Conservation (phyloP, 2,888 invertebrate species). For the Holacanthella duospinosa region DNA sequence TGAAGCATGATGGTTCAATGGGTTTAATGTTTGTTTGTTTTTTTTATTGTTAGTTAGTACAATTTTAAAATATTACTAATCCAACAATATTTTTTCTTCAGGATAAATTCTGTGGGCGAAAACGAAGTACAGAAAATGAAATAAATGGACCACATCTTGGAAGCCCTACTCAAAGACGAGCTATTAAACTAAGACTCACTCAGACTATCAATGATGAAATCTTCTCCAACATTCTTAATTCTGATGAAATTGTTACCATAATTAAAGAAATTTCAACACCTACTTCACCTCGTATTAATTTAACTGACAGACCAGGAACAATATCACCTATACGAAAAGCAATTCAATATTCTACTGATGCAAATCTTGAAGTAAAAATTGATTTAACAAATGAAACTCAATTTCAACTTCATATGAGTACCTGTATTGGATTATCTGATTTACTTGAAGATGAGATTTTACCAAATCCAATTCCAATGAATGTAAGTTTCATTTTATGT, state of each 20-base stretch:
- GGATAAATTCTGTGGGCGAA: slow-evolving; percentile 29
- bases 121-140: slow-evolving; percentile 24
- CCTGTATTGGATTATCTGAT: slow-evolving; percentile 67
- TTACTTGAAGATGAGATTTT: slow-evolving; percentile 78
- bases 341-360: slow-evolving; percentile 38
- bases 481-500: slow-evolving; percentile 47
- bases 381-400: slow-evolving; percentile 27
- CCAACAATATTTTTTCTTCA: slow-evolving; percentile 17
- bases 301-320: slow-evolving; percentile 30
- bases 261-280: slow-evolving; percentile 10
- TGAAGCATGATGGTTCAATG: too few species aligned
- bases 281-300: slow-evolving; percentile 23
- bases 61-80: too few species aligned
- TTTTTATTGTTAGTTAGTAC: too few species aligned
- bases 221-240: slow-evolving; percentile 14
- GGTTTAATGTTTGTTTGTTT: too few species aligned
- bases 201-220: slow-evolving; percentile 28
- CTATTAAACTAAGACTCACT: slow-evolving; percentile 23
- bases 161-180: slow-evolving; percentile 22
- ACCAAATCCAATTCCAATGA: slow-evolving; percentile 66
- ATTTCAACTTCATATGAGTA: slow-evolving; percentile 61
- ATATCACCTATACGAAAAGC: slow-evolving; percentile 27
- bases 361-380: slow-evolving; percentile 31
- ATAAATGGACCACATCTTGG: neutral
- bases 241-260: slow-evolving; percentile 11